phyloP scores from a whole-genome alignment of 2,797 vertebrate species.

The Amphiprion clarkii region DNA sequence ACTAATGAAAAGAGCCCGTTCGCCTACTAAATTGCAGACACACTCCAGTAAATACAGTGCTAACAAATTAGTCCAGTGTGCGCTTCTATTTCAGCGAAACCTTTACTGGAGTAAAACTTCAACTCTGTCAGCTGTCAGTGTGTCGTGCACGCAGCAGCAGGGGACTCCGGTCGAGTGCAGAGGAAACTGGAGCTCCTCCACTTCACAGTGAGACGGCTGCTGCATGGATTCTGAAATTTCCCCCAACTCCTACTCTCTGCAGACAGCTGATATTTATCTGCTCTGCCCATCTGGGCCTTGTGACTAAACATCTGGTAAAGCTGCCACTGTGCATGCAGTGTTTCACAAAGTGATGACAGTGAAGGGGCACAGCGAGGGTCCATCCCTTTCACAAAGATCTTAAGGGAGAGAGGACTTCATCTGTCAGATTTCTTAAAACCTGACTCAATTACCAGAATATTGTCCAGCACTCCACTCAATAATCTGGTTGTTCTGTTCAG shows the following conservation, averaged over 20 bases:
- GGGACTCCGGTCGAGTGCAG: slow-evolving; percentile 40
- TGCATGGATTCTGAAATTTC: slow-evolving; percentile 55
- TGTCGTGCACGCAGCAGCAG: slow-evolving; percentile 37
- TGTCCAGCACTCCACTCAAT: slow-evolving; percentile 38
- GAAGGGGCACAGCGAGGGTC: slow-evolving; percentile 47
- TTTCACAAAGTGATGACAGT: slow-evolving; percentile 60
- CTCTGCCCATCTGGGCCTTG: slow-evolving; percentile 76
- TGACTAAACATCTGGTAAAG: slow-evolving; percentile 78
- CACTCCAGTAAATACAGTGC: slow-evolving; percentile 6
- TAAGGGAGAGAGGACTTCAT: slow-evolving; percentile 52
- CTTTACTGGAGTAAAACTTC: slow-evolving; percentile 23
- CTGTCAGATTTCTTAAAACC: slow-evolving; percentile 25
- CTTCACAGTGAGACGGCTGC: slow-evolving; percentile 44
- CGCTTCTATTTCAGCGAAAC: slow-evolving; percentile 18
- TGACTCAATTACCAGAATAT: slow-evolving; percentile 31
- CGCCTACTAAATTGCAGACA: background rate
- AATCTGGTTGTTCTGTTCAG: slow-evolving; percentile 45
- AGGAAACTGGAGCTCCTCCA: slow-evolving; percentile 54
- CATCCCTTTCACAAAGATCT: slow-evolving; percentile 49
- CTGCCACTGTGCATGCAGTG: slow-evolving; percentile 61
- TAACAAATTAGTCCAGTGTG: background rate
- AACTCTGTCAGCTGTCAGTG: slow-evolving; percentile 40
- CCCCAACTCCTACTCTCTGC: slow-evolving; percentile 51
- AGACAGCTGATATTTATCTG: slow-evolving; percentile 80
- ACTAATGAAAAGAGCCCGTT: background rate